phyloP scores from a whole-genome alignment of 53 echinoderm and acorn worm species.

The Temnopleurus reevesii region DNA sequence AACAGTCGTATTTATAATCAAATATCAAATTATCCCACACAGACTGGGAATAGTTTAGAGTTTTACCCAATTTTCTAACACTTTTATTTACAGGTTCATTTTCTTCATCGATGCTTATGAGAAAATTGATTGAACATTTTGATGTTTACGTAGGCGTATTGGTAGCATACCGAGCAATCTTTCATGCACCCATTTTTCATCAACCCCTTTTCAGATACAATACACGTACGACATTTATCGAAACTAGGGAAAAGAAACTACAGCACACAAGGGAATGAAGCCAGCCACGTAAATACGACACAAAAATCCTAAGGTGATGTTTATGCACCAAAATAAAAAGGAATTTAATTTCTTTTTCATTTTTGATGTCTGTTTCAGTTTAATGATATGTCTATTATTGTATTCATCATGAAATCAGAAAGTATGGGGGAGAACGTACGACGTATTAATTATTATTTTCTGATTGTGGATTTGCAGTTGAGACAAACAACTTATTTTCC shows the following conservation, averaged over 20 bases:
- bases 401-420: slow-evolving; percentile 24
- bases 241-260: slow-evolving; percentile 35
- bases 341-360: slow-evolving; percentile 21
- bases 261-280: slow-evolving; percentile 30
- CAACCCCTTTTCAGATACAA: not conserved
- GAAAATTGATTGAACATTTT: too few species aligned
- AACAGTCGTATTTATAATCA: too few species aligned
- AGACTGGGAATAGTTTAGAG: too few species aligned
- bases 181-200: too few species aligned
- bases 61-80: too few species aligned
- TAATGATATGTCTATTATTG: slow-evolving; percentile 19
- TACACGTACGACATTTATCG: not conserved
- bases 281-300: slow-evolving; percentile 52
- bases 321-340: slow-evolving; percentile 40
- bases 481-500: slow-evolving; percentile 38
- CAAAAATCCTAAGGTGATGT: slow-evolving; percentile 43
- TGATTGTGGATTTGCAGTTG: not conserved
- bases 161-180: too few species aligned
- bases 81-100: too few species aligned
- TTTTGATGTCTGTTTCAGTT: not conserved
- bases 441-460: not conserved
- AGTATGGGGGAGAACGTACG: not conserved
- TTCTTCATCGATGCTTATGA: too few species aligned
- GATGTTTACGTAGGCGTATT: too few species aligned
- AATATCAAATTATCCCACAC: not conserved